phyloP scores from a whole-genome alignment of 2,113 vertebrate genomes.

The Gallinago undulata region DNA sequence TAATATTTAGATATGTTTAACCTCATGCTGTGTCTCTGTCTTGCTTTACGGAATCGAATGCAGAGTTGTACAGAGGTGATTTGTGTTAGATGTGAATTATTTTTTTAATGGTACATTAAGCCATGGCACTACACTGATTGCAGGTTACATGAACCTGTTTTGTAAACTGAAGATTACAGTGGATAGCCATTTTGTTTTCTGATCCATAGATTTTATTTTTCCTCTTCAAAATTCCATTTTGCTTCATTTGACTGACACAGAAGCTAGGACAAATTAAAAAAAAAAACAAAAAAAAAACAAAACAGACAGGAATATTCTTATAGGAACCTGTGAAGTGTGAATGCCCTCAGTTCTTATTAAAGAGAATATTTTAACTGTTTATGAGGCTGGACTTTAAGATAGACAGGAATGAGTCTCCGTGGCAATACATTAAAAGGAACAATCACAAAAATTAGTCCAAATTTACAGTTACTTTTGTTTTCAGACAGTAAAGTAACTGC shows the following conservation, averaged over 20 bases:
- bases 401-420: background rate
- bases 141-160: background rate
- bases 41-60: conserved; percentile 34
- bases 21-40: conserved; percentile 47
- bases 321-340: background rate
- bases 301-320: too few species aligned
- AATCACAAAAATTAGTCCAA: background rate
- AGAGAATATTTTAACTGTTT: background rate
- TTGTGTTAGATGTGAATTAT: conserved; percentile 28
- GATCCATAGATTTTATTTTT: background rate
- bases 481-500: background rate
- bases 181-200: background rate
- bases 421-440: background rate
- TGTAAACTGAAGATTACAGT: background rate
- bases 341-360: background rate
- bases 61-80: conserved; percentile 50
- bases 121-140: background rate
- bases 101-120: conserved; percentile 42
- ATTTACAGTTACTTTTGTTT: conserved; percentile 28
- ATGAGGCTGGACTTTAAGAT: background rate
- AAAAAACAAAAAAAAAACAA: background rate
- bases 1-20: conserved; percentile 62
- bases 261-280: background rate
- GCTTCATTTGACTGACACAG: background rate
- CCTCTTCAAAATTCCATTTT: background rate